A percentile compares a stretch with the other conserved stretches of the same genome.
Evolutionary conservation across 2,888 invertebrate genomes (phyloP).

Genomic region (Tetramorium bicarinatum): DNA sequence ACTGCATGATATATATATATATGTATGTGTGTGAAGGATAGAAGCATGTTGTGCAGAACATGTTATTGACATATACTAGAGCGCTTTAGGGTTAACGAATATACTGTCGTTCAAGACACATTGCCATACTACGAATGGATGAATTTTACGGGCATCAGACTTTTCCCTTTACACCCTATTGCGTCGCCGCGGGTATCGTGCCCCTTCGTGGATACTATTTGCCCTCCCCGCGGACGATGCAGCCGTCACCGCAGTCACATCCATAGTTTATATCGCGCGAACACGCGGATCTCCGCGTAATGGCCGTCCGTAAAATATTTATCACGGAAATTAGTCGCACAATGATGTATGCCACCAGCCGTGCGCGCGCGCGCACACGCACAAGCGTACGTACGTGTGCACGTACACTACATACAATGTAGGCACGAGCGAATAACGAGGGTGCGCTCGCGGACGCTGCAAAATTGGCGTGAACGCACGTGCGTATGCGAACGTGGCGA

Average conservation of each 20-base stretch:
- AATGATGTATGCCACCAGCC: slow-evolving; percentile 80
- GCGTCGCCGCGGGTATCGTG: slow-evolving; percentile 57
- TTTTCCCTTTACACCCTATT: slow-evolving; percentile 64
- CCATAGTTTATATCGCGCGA: slow-evolving; percentile 75
- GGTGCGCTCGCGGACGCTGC: slow-evolving; percentile 60
- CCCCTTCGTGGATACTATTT: slow-evolving; percentile 78
- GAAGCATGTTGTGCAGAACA: neutral
- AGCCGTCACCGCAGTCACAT: slow-evolving; percentile 70
- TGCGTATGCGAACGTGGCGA: slow-evolving; percentile 54
- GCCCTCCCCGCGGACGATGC: slow-evolving; percentile 72
- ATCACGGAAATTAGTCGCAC: slow-evolving; percentile 83
- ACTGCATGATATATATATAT: neutral
- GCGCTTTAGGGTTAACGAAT: slow-evolving; percentile 19
- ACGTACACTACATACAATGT: slow-evolving; percentile 33
- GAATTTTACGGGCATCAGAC: slow-evolving; percentile 80
- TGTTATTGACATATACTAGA: slow-evolving; percentile 3
- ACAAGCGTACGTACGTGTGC: slow-evolving; percentile 54
- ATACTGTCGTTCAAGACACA: slow-evolving; percentile 49
- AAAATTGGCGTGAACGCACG: slow-evolving; percentile 68
- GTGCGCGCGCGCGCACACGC: slow-evolving; percentile 73
- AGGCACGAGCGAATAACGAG: slow-evolving; percentile 41
- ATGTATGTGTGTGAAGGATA: too few relatives aligned
- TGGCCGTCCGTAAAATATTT: slow-evolving; percentile 83
- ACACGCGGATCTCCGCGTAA: slow-evolving; percentile 77
- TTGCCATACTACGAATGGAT: slow-evolving; percentile 72